phyloP scores from a whole-genome alignment of 2,113 vertebrate species.

The Megaceryle torquata region DNA sequence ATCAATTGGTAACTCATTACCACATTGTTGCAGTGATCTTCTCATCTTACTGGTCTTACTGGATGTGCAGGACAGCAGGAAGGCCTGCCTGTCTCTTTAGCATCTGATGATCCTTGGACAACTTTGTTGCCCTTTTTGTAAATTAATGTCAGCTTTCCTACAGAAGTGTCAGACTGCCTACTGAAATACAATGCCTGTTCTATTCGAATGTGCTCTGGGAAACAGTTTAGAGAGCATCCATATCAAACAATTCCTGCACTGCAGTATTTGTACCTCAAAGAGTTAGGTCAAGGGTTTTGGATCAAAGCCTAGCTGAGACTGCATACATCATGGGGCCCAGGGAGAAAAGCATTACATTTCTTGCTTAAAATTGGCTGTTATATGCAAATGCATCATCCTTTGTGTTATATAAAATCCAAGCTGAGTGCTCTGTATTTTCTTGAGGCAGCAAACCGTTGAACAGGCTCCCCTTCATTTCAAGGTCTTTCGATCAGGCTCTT shows the following conservation, averaged over 20 bases:
- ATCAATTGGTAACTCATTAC: constrained; percentile 75
- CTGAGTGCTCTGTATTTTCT: constrained; percentile 7
- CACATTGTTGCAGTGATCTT: constrained; percentile 20
- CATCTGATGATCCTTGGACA: neutral
- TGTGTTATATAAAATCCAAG: constrained; percentile 16
- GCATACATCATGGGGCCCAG: neutral
- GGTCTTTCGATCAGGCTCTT: neutral
- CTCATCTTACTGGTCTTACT: neutral
- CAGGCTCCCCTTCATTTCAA: neutral
- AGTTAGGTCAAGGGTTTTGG: constrained; percentile 42
- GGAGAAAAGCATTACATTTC: constrained; percentile 13
- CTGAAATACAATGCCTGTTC: neutral
- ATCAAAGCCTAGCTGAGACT: constrained; percentile 50
- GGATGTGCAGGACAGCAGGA: neutral
- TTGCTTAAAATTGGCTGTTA: constrained; percentile 25
- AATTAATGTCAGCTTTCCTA: constrained; percentile 14
- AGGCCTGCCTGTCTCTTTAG: neutral
- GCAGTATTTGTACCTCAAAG: neutral
- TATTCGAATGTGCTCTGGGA: constrained; percentile 15
- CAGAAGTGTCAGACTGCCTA: neutral
- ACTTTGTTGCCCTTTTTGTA: neutral
- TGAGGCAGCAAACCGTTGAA: constrained; percentile 21
- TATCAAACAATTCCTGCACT: neutral
- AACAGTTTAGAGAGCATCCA: neutral
- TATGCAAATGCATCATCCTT: constrained; percentile 46